phyloP scores from a whole-genome alignment of 2,888 invertebrate species.

The Marasmarcha lunaedactyla region DNA sequence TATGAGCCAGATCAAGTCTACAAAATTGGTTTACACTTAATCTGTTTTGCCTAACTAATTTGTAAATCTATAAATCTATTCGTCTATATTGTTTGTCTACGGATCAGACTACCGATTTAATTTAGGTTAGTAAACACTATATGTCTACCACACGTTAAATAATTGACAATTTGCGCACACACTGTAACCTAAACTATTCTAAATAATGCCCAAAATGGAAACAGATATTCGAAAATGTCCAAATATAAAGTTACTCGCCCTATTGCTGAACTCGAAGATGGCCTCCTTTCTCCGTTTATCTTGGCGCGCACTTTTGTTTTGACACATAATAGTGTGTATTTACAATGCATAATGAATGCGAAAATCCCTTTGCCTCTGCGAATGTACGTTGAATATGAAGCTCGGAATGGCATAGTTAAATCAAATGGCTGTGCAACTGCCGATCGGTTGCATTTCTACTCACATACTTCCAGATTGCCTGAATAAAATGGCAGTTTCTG shows the following conservation, averaged over 20 bases:
- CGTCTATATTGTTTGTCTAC: constrained; percentile 39
- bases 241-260: constrained; percentile 59
- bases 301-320: neutral
- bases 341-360: constrained; percentile 5
- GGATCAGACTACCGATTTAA: constrained; percentile 31
- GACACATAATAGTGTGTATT: neutral
- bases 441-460: constrained; percentile 1
- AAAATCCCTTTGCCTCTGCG: constrained; percentile 40
- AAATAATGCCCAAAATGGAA: constrained; percentile 13
- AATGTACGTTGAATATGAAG: neutral
- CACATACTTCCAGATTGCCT: neutral
- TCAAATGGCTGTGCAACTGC: neutral
- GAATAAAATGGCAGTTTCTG: constrained; percentile 1
- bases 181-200: constrained; percentile 50
- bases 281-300: constrained; percentile 33
- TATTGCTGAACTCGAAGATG: constrained; percentile 42
- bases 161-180: constrained; percentile 29
- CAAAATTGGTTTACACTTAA: constrained; percentile 34
- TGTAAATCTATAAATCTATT: constrained; percentile 48
- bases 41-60: constrained; percentile 33
- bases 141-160: constrained; percentile 49
- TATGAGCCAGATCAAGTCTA: constrained; percentile 46
- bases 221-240: constrained; percentile 5
- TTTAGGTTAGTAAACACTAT: constrained; percentile 33
- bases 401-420: neutral